Evolutionary conservation across 2,888 invertebrate genomes (phyloP).

Genomic region (Leucania comma): DNA sequence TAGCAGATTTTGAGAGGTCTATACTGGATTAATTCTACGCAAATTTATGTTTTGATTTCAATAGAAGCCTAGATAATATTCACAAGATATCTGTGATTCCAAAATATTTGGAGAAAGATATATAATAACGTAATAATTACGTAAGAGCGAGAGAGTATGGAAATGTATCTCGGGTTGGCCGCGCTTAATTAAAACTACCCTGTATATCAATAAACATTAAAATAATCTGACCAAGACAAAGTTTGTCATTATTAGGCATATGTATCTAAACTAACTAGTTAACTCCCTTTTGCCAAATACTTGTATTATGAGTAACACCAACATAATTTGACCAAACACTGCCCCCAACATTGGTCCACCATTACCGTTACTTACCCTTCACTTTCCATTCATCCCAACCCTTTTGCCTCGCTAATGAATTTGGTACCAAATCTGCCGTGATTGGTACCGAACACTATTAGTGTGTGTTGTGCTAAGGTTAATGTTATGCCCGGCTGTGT

Average conservation of each 20-base stretch:
- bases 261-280: not conserved
- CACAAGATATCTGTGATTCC: too few relatives aligned
- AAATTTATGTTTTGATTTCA: too few relatives aligned
- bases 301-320: not conserved
- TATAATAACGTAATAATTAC: too few relatives aligned
- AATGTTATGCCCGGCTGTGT: constrained; percentile 44
- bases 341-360: constrained; percentile 29
- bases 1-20: too few relatives aligned
- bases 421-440: constrained; percentile 63
- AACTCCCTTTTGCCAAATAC: not conserved
- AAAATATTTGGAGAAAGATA: too few relatives aligned
- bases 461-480: constrained; percentile 61
- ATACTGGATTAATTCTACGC: too few relatives aligned
- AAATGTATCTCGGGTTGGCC: too few relatives aligned
- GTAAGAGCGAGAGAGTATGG: too few relatives aligned
- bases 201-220: not conserved
- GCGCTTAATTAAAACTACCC: too few relatives aligned
- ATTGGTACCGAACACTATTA: constrained; percentile 59
- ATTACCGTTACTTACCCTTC: constrained; percentile 41
- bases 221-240: not conserved
- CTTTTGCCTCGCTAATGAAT: constrained; percentile 66
- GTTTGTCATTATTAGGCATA: not conserved
- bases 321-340: constrained; percentile 27
- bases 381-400: constrained; percentile 53
- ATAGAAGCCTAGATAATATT: too few relatives aligned